Conservation (phyloP, 2,888 invertebrate species). For the Gonocerus acuteangulatus region DNA sequence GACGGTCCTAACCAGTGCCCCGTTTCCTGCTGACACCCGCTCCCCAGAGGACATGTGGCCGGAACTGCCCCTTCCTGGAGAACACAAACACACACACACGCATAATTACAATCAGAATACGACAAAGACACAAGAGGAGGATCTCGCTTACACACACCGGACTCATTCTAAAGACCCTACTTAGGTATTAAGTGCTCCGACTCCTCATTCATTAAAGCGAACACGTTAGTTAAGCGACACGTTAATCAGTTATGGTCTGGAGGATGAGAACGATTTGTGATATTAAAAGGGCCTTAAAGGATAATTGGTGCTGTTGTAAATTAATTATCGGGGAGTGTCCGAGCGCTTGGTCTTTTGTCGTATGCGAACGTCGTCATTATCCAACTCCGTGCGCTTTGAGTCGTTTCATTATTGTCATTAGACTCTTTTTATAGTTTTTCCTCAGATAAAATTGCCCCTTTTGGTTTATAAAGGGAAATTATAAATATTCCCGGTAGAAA, state of each 20-base stretch:
- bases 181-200: background rate
- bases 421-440: no score
- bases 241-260: conserved; percentile 19
- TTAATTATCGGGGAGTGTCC: conserved; percentile 3
- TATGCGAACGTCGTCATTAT: no score
- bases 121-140: background rate
- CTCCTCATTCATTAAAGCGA: background rate
- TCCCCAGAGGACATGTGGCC: conserved; percentile 7
- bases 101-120: conserved; percentile 3
- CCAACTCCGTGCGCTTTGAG: no score
- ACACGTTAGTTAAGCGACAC: background rate
- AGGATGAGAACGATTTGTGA: conserved; percentile 27
- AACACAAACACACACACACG: background rate
- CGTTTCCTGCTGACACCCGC: background rate
- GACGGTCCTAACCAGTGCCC: background rate
- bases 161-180: background rate
- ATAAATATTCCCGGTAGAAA: no score
- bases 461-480: no score
- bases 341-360: no score
- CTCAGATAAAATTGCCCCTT: no score
- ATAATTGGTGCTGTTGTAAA: background rate
- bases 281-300: conserved; percentile 5
- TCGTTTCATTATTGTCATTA: no score
- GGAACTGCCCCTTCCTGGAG: conserved; percentile 13
- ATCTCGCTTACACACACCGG: background rate